Base-by-base conservation (phyloP, 2,113 vertebrate species). In the Rana temporaria region DNA sequence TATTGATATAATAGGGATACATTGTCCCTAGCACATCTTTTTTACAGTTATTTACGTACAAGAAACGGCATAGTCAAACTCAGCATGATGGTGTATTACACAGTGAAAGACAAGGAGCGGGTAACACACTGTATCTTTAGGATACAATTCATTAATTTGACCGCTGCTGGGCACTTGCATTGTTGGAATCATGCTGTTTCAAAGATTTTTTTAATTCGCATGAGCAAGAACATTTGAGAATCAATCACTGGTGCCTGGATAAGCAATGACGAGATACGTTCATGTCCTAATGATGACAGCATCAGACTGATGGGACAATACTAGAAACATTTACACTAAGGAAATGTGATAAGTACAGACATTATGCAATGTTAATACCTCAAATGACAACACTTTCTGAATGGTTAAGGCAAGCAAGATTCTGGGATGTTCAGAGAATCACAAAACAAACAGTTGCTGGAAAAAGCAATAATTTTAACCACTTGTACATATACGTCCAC, bases 1-100 rank as follows among this genome's bases (percentile, higher is more conserved):
- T 75, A 76, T 67, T 85, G 84, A 84, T 53, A 74, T 73, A 71
- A 55, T 76, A 19, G n/a, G 22, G 82, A 1, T 38, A 22, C 42
- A 82, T 83, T 81, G 71, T 85, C 81, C 19, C 81, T 42, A n/a
- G 69, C 19, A 15, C 20, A 55, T 73, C 48, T 86, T 87, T 89
- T 86, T 85, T 57, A 86, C 30, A 38, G 56, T 52, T n/a, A 81
- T 85, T 71, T 12, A 82, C 17, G 75, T 20, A 82, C 17, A 57
- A 77, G 81, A 68, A 72, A 86, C 82, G 14, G 65, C 72, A 73
- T 18, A 79, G 0, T 1, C 87, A 26, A 17, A 81, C 26, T 88
- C 26, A 89, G 67, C 12, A 85, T 81, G 42, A 87, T 84, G 66
- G 42, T 48, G 64, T 73, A 52, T 86, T 85, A 82, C 16, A 63